Base-by-base conservation (phyloP, 1,140 invertebrate species). In the Kradibia gibbosae region DNA sequence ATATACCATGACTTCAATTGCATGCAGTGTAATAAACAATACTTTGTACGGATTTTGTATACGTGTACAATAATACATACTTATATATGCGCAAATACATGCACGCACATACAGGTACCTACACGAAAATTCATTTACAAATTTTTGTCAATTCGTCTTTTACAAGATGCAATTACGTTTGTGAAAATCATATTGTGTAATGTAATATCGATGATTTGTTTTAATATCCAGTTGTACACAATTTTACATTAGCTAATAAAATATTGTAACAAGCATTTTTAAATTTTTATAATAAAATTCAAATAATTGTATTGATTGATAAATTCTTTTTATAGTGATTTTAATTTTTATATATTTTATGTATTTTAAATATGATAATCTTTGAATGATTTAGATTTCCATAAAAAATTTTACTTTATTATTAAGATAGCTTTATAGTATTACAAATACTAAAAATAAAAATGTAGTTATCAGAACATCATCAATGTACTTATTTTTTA, bases 31-130 rank as follows among this genome's bases (percentile, higher is more conserved):
- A 45, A 80, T 73, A n/a, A 45, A 50, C 25, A 5, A 65, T 80
- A 42, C 78, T 60, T 71, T 72, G 67, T 48, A 73, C 22, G 28
- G 17, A 72, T 73, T 65, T 72, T 73, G 8, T 70, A 78, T 50
- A 50, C 74, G 34, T 67, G 25, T 42, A 78, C 45, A 67, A 67
- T 65, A 28, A 57, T 50, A 34, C 60, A 45, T 53, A 74, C 42
- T 75, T 60, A 22, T 25, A 45, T 72, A 60, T 20, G 53, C 70
- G n/a, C 70, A 62, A 45, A 11, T 25, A 71, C 34, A 42, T 36
- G 48, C 60, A 70, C 62, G 45, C 53, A 22, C 77, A 48, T 48
- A 72, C 8, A 17, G 7, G 17, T 65, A 65, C 25, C n/a, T 13
- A 72, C 39, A 42, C 25, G 15, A 20, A 72, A 72, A 55, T 55